Conservation (phyloP, 2,113 vertebrate genomes). For the Alaudala cheleensis region DNA sequence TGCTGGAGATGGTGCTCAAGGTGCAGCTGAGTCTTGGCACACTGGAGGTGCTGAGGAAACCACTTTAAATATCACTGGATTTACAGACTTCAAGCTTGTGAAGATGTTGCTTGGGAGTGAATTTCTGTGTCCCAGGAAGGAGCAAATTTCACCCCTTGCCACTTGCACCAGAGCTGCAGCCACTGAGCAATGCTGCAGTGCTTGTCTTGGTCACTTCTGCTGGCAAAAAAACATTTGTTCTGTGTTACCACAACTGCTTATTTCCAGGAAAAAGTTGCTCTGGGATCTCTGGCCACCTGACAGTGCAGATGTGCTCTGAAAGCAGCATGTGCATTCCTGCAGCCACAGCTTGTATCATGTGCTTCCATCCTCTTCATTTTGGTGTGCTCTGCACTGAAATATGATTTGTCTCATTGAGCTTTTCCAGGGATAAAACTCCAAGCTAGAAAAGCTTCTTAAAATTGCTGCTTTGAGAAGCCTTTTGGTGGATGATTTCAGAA, state of each 20-base stretch:
- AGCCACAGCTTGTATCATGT: not conserved
- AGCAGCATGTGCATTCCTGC: not conserved
- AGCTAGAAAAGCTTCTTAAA: not conserved
- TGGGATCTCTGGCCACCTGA: not conserved
- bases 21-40: not conserved
- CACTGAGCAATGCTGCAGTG: not conserved
- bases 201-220: not conserved
- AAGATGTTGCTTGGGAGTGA: not conserved
- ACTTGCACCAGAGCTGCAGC: not conserved
- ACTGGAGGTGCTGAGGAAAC: not conserved
- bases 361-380: not conserved
- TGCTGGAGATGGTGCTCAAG: not conserved
- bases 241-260: not conserved
- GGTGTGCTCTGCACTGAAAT: fast-evolving
- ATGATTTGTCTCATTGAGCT: not conserved
- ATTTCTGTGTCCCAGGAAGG: not conserved
- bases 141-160: not conserved
- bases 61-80: not conserved
- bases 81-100: not conserved
- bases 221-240: not conserved
- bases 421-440: not conserved
- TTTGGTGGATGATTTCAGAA: not conserved
- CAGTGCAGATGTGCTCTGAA: constrained; percentile 3
- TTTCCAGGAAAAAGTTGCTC: constrained; percentile 28
- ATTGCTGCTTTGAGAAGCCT: not conserved